Percentiles rank a stretch among this genome's conserved stretches.
Evolutionary conservation across 2,797 vertebrate genomes (phyloP).

Genomic region (Hipposideros larvatus): DNA sequence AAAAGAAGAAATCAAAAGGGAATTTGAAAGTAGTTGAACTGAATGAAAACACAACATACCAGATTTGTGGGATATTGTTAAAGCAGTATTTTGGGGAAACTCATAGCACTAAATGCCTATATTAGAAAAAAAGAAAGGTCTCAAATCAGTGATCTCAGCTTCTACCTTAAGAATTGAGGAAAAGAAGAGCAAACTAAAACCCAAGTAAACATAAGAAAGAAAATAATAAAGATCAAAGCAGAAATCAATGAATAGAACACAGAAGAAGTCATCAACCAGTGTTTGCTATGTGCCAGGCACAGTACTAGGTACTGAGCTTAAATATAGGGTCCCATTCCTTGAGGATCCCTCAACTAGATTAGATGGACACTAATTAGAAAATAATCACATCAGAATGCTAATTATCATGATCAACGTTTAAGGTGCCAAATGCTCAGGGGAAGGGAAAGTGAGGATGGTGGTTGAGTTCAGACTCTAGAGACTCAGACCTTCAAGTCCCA

Average conservation of each 20-base stretch:
- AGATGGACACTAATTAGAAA: not conserved
- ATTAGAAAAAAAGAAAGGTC: not conserved
- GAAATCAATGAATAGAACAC: not conserved
- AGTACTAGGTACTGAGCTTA: not conserved
- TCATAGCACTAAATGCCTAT: not conserved
- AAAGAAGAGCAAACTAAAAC: not conserved
- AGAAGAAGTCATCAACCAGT: not conserved
- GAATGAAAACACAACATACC: not conserved
- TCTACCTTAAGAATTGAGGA: not conserved
- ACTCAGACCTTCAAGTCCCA: not conserved
- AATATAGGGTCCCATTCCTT: not conserved
- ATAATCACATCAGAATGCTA: not conserved
- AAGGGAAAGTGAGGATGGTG: not conserved
- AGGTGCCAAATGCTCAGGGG: not conserved
- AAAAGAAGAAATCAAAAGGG: too few species aligned
- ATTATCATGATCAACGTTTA: not conserved
- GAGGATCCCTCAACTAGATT: not conserved
- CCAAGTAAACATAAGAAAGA: not conserved
- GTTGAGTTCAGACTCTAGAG: not conserved
- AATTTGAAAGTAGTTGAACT: not conserved
- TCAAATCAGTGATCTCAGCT: not conserved
- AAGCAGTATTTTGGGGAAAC: not conserved
- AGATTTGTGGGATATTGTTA: not conserved
- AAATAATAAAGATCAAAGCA: not conserved
- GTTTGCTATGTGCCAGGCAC: not conserved